These are phyloP conservation scores for Halichondria panicea DNA, from an alignment of 37 sponge, comb jelly and placozoan genomes.

Conservation along the genomic window DNA sequence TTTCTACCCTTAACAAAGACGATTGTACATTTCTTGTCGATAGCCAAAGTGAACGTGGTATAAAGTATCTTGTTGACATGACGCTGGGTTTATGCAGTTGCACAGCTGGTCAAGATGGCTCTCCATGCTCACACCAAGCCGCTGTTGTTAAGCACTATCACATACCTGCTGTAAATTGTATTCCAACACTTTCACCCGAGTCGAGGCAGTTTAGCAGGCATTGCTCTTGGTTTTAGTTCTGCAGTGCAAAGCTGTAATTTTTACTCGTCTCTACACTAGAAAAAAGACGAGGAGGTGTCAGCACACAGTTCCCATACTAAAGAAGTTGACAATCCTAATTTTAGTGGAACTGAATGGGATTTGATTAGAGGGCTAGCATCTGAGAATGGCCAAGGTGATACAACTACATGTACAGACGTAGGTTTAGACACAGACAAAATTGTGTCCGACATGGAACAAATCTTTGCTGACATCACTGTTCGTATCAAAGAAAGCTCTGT, in stretches of 20 bases:
- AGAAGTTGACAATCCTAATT: not conserved
- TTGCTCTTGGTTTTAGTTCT: not conserved
- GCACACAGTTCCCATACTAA: not conserved
- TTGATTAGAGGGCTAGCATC: not conserved
- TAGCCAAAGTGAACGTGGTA: too few relatives aligned
- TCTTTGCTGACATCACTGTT: not conserved
- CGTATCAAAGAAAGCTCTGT: not conserved
- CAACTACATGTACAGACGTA: not conserved
- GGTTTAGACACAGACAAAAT: not conserved
- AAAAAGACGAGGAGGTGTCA: not conserved
- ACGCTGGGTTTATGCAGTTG: too few relatives aligned
- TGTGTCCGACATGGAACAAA: not conserved
- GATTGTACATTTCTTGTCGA: too few relatives aligned
- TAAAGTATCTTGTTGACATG: too few relatives aligned
- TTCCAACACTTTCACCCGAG: constrained; percentile 8
- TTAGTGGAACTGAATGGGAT: constrained; percentile 9
- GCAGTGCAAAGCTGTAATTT: constrained; percentile 2
- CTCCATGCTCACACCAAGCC: too few relatives aligned
- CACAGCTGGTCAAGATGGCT: too few relatives aligned
- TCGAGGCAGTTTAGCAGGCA: constrained; percentile 1
- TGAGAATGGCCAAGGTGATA: constrained; percentile 1
- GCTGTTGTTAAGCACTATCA: too few relatives aligned
- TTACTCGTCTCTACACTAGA: constrained; percentile 9
- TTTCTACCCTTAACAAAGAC: too few relatives aligned
- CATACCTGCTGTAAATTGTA: constrained; percentile 2